Percentiles rank a stretch among this genome's conserved stretches.
Evolutionary conservation across 2,797 vertebrate genomes (phyloP).

Genomic region (Phataginus tetradactyla): DNA sequence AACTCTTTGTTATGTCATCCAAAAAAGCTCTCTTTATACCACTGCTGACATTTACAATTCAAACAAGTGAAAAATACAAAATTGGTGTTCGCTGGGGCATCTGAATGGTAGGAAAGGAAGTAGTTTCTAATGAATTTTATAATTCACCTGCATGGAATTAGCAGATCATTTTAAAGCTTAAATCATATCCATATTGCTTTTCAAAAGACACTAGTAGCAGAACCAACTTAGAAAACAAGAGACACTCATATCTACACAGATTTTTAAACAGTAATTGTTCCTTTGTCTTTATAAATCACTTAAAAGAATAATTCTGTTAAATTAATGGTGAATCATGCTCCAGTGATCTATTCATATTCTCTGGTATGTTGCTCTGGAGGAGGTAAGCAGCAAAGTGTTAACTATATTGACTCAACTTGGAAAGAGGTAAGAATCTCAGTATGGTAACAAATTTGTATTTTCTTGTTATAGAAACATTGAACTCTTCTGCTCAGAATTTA

Average conservation of each 20-base stretch:
- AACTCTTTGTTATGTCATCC: neutral
- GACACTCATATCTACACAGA: constrained; percentile 12
- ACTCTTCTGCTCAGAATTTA: constrained; percentile 50
- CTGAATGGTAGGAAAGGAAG: neutral
- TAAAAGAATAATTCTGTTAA: constrained; percentile 74
- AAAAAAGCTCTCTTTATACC: neutral
- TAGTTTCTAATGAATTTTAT: constrained; percentile 18
- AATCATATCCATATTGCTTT: neutral
- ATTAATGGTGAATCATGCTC: constrained; percentile 79
- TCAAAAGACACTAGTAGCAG: constrained; percentile 13
- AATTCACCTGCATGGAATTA: constrained; percentile 30
- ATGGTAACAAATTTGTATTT: constrained; percentile 74
- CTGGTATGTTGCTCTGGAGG: constrained; percentile 74
- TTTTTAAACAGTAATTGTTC: constrained; percentile 68
- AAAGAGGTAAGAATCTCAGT: constrained; percentile 77
- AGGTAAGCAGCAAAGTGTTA: constrained; percentile 72
- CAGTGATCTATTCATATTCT: constrained; percentile 73
- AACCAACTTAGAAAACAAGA: constrained; percentile 55
- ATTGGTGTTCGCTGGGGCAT: neutral
- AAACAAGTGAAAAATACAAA: constrained; percentile 42
- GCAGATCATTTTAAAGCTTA: constrained; percentile 43
- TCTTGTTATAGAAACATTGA: constrained; percentile 71
- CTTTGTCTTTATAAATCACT: constrained; percentile 73
- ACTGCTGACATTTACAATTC: neutral
- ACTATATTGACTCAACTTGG: constrained; percentile 77